phyloP scores from a whole-genome alignment of 2,888 invertebrate genomes.

The Syrphus vitripennis region DNA sequence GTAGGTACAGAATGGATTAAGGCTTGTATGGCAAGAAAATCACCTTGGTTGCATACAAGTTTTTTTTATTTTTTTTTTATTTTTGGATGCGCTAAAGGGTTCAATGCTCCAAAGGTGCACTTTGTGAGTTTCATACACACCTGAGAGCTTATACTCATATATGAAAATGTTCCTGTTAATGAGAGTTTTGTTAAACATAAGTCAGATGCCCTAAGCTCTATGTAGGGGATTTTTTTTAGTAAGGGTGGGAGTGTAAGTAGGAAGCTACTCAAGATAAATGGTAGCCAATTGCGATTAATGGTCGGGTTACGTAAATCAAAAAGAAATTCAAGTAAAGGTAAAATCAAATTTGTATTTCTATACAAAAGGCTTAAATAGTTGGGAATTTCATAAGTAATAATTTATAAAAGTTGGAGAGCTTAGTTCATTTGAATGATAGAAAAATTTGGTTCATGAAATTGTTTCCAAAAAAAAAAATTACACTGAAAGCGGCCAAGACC shows the following conservation, averaged over 20 bases:
- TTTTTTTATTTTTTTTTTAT: background rate
- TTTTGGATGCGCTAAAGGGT: constrained; percentile 27
- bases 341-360: too few relatives aligned
- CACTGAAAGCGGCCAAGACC: too few relatives aligned
- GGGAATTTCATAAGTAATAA: too few relatives aligned
- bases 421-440: too few relatives aligned
- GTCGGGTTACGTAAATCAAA: too few relatives aligned
- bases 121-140: constrained; percentile 2
- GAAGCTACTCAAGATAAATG: too few relatives aligned
- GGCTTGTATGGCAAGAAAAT: constrained; percentile 18
- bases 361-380: too few relatives aligned
- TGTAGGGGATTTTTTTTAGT: background rate
- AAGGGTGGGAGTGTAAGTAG: background rate
- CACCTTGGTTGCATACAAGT: constrained; percentile 42
- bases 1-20: constrained; percentile 1
- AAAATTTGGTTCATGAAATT: too few relatives aligned
- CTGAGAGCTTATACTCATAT: background rate
- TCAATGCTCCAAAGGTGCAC: constrained; percentile 54
- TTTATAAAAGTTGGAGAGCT: too few relatives aligned
- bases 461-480: too few relatives aligned
- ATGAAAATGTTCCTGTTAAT: background rate
- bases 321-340: too few relatives aligned
- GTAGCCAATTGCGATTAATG: too few relatives aligned
- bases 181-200: background rate
- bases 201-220: background rate